Evolutionary conservation across 2,888 invertebrate species (phyloP).

Genomic region (Charanyca ferruginea): DNA sequence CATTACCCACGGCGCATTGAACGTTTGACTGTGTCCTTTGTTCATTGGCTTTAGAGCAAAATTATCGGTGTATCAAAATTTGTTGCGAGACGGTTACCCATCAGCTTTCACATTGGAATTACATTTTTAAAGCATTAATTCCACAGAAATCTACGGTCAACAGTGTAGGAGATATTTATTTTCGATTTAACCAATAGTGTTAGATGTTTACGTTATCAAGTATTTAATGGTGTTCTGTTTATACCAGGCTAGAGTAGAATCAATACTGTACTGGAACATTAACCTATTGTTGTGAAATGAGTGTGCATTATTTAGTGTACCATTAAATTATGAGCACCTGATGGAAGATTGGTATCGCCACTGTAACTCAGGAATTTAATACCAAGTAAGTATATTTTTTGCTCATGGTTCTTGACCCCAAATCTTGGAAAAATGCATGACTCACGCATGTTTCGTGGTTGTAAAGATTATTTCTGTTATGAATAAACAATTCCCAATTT

Average conservation of each 20-base stretch:
- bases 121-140: slow-evolving; percentile 67
- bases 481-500: slow-evolving; percentile 38
- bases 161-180: slow-evolving; percentile 70
- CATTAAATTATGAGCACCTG: slow-evolving; percentile 75
- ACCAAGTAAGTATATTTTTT: slow-evolving; percentile 67
- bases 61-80: slow-evolving; percentile 60
- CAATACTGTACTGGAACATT: slow-evolving; percentile 76
- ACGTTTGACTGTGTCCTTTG: slow-evolving; percentile 58
- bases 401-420: slow-evolving; percentile 20
- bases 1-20: slow-evolving; percentile 55
- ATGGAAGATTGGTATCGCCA: slow-evolving; percentile 68
- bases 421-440: slow-evolving; percentile 56
- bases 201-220: slow-evolving; percentile 76
- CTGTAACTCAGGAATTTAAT: slow-evolving; percentile 54
- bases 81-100: slow-evolving; percentile 45
- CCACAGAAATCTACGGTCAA: slow-evolving; percentile 60
- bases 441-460: slow-evolving; percentile 48
- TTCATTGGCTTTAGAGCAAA: slow-evolving; percentile 55
- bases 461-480: slow-evolving; percentile 41
- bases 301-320: slow-evolving; percentile 79
- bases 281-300: slow-evolving; percentile 83
- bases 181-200: slow-evolving; percentile 70
- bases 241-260: slow-evolving; percentile 76
- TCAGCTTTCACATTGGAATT: slow-evolving; percentile 66
- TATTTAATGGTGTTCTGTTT: slow-evolving; percentile 71